These are phyloP conservation scores for Macquaria ambigua DNA, from an alignment of 2,113 vertebrate genomes.

Conservation along the genomic window DNA sequence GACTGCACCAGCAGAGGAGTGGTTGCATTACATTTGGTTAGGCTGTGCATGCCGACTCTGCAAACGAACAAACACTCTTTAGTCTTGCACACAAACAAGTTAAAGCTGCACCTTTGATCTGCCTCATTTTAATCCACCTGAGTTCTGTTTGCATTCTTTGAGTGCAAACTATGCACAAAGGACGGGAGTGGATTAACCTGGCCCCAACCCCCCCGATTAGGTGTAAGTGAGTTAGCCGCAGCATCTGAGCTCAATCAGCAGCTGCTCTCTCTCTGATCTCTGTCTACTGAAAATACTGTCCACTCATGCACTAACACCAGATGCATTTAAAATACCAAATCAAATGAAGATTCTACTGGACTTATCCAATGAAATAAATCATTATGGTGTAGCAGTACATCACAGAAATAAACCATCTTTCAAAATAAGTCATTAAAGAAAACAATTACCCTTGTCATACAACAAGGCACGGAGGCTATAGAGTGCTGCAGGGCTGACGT, in stretches of 20 bases:
- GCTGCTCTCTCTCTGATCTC: slow-evolving; percentile 6
- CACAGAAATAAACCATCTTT: not conserved
- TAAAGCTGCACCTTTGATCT: slow-evolving; percentile 24
- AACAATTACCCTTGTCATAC: not conserved
- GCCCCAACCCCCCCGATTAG: not conserved
- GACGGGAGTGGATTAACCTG: slow-evolving; percentile 23
- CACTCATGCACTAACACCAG: not conserved
- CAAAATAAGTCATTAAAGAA: not conserved
- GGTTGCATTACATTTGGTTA: not conserved
- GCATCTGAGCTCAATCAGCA: slow-evolving; percentile 47
- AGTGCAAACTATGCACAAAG: slow-evolving; percentile 14
- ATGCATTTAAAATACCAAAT: not conserved
- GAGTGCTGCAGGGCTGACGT: not conserved
- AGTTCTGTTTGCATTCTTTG: slow-evolving; percentile 42
- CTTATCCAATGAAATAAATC: not conserved
- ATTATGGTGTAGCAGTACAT: too few species aligned
- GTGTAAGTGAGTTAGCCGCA: slow-evolving; percentile 49
- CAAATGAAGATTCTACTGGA: not conserved
- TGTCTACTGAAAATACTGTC: not conserved
- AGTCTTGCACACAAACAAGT: slow-evolving; percentile 1
- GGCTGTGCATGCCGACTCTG: not conserved
- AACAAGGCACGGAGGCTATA: not conserved
- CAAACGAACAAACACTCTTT: slow-evolving; percentile 24
- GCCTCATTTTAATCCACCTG: slow-evolving; percentile 2
- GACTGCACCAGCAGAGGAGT: slow-evolving; percentile 6